phyloP scores from a whole-genome alignment of 2,113 vertebrate genomes.

The Tor tambroides region DNA sequence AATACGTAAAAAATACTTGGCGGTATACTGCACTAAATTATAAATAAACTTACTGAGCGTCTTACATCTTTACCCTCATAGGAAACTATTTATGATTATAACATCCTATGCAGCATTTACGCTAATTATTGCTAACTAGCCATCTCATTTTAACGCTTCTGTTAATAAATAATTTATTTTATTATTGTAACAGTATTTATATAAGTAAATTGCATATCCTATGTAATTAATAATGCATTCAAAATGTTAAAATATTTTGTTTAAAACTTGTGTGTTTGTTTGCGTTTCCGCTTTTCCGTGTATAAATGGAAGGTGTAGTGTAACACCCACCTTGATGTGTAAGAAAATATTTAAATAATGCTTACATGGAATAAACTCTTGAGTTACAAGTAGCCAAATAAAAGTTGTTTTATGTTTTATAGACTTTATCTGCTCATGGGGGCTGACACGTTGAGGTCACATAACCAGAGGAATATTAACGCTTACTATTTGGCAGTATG shows the following conservation, averaged over 20 bases:
- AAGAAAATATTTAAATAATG: not conserved
- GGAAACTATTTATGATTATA: not conserved
- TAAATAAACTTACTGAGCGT: not conserved
- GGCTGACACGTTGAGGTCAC: not conserved
- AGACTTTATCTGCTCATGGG: not conserved
- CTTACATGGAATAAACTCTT: not conserved
- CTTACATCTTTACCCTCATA: not conserved
- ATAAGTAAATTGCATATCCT: not conserved
- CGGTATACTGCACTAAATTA: not conserved
- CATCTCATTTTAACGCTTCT: not conserved
- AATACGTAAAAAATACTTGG: not conserved
- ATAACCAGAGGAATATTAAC: not conserved
- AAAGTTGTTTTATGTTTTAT: not conserved
- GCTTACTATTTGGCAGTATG: not conserved
- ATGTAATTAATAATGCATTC: not conserved
- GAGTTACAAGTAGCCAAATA: not conserved
- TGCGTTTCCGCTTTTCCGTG: not conserved
- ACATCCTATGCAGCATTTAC: not conserved
- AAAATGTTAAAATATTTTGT: not conserved
- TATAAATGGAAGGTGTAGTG: not conserved
- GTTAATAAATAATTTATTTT: not conserved
- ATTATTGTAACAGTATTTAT: not conserved
- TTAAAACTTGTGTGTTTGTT: not conserved
- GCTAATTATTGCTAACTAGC: not conserved
- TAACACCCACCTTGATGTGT: not conserved